Evolutionary conservation across 2,113 vertebrate species (phyloP).

Genomic region (Nothoprocta perdicaria): DNA sequence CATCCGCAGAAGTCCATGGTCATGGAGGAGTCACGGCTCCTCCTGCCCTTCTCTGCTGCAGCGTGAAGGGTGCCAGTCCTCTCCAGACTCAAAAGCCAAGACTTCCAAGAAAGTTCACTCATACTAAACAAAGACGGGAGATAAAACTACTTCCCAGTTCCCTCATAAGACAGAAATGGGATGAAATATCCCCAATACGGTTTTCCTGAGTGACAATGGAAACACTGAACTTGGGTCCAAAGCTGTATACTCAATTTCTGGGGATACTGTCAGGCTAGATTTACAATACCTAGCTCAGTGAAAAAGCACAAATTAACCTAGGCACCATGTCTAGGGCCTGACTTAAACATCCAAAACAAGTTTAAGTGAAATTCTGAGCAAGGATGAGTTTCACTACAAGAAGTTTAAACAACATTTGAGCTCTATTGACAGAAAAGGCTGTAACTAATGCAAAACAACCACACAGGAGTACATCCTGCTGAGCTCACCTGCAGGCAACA

Average conservation of each 20-base stretch:
- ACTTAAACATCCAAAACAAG: not conserved
- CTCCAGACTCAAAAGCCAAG: not conserved
- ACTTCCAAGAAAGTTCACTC: not conserved
- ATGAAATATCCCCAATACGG: not conserved
- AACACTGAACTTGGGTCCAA: not conserved
- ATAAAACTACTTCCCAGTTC: not conserved
- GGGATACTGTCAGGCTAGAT: not conserved
- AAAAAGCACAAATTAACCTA: not conserved
- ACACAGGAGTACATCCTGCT: rapidly evolving
- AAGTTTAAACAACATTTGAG: not conserved
- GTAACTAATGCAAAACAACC: not conserved
- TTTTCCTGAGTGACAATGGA: not conserved
- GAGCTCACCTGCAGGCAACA: not conserved
- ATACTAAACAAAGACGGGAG: not conserved
- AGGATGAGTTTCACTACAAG: not conserved
- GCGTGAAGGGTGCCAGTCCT: not conserved
- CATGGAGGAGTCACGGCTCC: not conserved
- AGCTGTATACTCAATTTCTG: not conserved
- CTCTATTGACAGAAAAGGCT: not conserved
- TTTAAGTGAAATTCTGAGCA: not conserved
- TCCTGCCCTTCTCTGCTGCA: not conserved
- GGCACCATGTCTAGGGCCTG: not conserved
- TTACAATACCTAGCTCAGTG: not conserved
- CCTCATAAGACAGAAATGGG: not conserved
- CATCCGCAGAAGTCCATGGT: not conserved